phyloP scores from a whole-genome alignment of 1,140 invertebrate species.

The Nephila pilipes region DNA sequence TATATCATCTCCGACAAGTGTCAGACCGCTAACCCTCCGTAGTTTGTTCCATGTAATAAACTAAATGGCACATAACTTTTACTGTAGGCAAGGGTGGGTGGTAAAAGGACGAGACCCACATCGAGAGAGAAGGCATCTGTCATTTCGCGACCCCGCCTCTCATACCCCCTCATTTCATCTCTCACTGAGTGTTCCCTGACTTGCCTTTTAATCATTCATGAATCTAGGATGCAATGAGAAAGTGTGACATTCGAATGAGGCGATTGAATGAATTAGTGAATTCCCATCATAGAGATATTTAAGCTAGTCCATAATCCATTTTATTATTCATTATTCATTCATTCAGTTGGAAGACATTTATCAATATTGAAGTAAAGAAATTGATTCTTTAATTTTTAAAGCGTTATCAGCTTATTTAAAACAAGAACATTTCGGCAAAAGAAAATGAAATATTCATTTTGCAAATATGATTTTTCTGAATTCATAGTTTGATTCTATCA shows the following conservation, averaged over 20 bases:
- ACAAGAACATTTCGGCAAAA: too few relatives aligned
- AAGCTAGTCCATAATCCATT: too few relatives aligned
- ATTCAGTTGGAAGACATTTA: too few relatives aligned
- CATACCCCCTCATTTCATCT: neutral
- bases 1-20: neutral
- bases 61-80: constrained; percentile 12
- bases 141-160: neutral
- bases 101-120: neutral
- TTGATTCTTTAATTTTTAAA: too few relatives aligned
- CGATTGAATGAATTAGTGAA: neutral
- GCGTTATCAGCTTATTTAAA: too few relatives aligned
- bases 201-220: constrained; percentile 15
- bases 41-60: neutral
- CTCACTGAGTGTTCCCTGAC: neutral
- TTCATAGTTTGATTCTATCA: too few relatives aligned
- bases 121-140: neutral
- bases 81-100: neutral
- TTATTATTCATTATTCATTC: too few relatives aligned
- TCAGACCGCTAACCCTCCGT: neutral
- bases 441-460: too few relatives aligned
- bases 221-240: neutral
- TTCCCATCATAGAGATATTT: neutral
- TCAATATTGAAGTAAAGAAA: too few relatives aligned
- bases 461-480: too few relatives aligned
- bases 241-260: neutral